These are phyloP conservation scores for Alosa sapidissima DNA, from an alignment of 2,797 vertebrate genomes.

Conservation along the genomic window DNA sequence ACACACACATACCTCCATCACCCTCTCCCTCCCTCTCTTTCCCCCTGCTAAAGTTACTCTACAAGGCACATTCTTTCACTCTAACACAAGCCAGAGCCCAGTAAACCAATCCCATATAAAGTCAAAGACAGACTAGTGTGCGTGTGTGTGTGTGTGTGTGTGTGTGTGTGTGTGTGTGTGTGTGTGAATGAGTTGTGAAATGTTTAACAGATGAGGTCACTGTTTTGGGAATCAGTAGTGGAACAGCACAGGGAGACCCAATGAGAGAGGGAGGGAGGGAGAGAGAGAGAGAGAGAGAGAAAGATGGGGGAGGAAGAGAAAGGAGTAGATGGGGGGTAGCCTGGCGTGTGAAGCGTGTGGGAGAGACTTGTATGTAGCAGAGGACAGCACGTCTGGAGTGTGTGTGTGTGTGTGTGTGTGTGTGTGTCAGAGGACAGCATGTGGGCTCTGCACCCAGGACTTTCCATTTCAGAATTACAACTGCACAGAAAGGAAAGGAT, in stretches of 20 bases:
- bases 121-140: background rate
- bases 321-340: conserved; percentile 23
- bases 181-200: conserved; percentile 19
- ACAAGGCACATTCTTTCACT: conserved; percentile 35
- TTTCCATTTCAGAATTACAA: too few relatives aligned
- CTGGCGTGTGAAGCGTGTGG: background rate
- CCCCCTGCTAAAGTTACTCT: conserved; percentile 33
- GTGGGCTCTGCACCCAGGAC: background rate
- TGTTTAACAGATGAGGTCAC: conserved; percentile 43
- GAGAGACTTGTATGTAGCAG: too few relatives aligned
- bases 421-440: too few relatives aligned
- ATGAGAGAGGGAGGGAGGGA: background rate
- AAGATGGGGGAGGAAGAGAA: background rate
- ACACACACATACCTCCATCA: too few relatives aligned
- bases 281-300: conserved; percentile 23
- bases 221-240: conserved; percentile 21
- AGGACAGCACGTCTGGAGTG: too few relatives aligned
- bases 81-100: background rate
- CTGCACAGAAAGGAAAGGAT: too few relatives aligned
- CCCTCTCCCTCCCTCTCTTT: background rate
- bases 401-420: too few relatives aligned
- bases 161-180: background rate
- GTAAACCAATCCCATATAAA: conserved; percentile 7
- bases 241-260: conserved; percentile 18
- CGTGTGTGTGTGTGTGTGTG: conserved; percentile 25